Base-by-base conservation (phyloP, 2,888 invertebrate genomes). In the Microctonus hyperodae region DNA sequence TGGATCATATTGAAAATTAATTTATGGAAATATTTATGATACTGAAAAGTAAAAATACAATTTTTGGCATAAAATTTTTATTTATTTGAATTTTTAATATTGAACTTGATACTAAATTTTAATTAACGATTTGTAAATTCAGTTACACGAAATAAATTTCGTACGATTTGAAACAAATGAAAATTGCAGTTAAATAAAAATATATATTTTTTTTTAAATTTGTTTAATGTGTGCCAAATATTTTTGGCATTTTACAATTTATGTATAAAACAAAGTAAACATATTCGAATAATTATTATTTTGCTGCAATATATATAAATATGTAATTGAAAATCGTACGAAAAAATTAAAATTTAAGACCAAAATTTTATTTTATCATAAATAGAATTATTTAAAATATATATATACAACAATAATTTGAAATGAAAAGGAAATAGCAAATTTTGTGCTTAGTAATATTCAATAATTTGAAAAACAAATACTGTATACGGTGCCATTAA, bases 401-500 rank as follows among this genome's bases (percentile, higher is more conserved):
- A n/a, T n/a, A n/a, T n/a, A 35, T 35, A 22, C 33, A 35, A 37
- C 16, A 28, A 44, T 57, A 59, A 25, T n/a, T 59, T 58, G 25
- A 59, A 13, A 59, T 44, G 22, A 59, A 61, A 65, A 51, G 33
- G 55, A 31, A 57, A 61, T 40, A 55, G 57, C 61, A 65, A 50
- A n/a, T 48, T 57, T 58, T 66, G 48, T 40, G 62, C 22, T 50
- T 16, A 71, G n/a, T n/a, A n/a, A n/a, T n/a, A n/a, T n/a, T n/a
- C n/a, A n/a, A n/a, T n/a, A n/a, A n/a, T n/a, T n/a, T n/a, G n/a
- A n/a, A n/a, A 37, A 44, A 64, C 73, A 73, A 73, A 74, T 74
- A 73, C 73, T 55, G 69, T 72, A 70, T 73, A 73, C 75, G 55
- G 33, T 55, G 55, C 55, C 55, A 55, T 28, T 20, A 16, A 16